Evolutionary conservation across 1,140 invertebrate genomes (phyloP).

Genomic region (Lordiphosa mommai): DNA sequence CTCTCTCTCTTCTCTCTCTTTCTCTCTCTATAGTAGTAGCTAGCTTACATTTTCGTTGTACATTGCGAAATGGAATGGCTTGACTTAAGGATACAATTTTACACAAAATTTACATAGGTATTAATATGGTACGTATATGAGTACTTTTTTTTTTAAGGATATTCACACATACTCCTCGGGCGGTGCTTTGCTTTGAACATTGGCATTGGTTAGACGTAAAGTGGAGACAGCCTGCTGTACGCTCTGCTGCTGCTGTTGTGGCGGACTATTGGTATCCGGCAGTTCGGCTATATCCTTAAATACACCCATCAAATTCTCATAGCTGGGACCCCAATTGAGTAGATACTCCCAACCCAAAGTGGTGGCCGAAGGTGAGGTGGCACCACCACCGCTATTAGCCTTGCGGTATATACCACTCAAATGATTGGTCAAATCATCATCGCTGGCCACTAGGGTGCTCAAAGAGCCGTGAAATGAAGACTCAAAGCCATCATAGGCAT

Average conservation of each 20-base stretch:
- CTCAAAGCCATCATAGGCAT: constrained; percentile 94
- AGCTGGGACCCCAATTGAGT: constrained; percentile 97
- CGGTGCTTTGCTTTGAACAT: constrained; percentile 82
- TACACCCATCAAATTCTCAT: constrained; percentile 95
- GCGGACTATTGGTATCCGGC: constrained; percentile 86
- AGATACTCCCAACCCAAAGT: constrained; percentile 95
- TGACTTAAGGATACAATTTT: constrained; percentile 44
- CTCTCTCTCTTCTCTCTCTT: background rate
- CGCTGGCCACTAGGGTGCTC: constrained; percentile 94
- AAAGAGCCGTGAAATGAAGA: constrained; percentile 95
- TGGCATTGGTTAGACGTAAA: constrained; percentile 83
- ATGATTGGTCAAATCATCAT: constrained; percentile 91
- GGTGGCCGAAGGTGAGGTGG: constrained; percentile 85
- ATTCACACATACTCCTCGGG: constrained; percentile 90
- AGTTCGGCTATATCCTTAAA: constrained; percentile 97
- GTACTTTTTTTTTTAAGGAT: constrained; percentile 27
- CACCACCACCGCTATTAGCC: constrained; percentile 83
- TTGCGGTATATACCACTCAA: constrained; percentile 87
- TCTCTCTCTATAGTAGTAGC: constrained; percentile 3
- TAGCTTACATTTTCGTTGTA: constrained; percentile 51
- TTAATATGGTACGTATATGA: background rate
- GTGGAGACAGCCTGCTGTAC: constrained; percentile 79
- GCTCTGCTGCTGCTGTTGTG: constrained; percentile 32
- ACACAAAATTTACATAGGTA: constrained; percentile 46
- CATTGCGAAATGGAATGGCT: constrained; percentile 65